Evolutionary conservation across 2,888 invertebrate species (phyloP), one percentile per base, ranked within the genome.

Genomic region (Melinaea menophilus): DNA sequence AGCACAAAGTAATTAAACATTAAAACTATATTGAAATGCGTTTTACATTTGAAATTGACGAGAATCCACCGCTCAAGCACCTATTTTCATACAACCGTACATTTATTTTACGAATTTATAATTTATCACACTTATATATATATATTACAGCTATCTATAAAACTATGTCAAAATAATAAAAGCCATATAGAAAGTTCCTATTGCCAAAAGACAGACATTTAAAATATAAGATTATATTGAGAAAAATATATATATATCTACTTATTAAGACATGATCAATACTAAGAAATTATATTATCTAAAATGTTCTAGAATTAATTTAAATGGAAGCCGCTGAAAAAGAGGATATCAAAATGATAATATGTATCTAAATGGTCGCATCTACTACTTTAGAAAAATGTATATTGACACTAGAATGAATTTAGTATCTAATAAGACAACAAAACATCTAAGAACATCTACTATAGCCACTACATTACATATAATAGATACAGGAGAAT

Each of bases 401-500:
- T 9, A 37, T 59, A 60, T 56, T 47, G 57, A 63, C 35, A 66
- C 64, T 69, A 70, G 61, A 56, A 64, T 64, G 59, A 79, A 70
- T 71, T 76, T 73, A 73, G 70, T 62, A 61, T 68, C 67, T 66
- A 67, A 65, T 63, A 72, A 77, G 78, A 61, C 78, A 63, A 60
- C 54, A 59, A 76, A 75, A 82, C 72, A 81, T 82, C 85, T 86
- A 90, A 75, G 57, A 76, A 82, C 69, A 81, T 76, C 85, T 85
- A 87, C 79, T 79, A 74, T 79, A 82, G 79, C 80, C 65, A 81
- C 88, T 88, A 89, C 82, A 68, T 80, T 86, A 88, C 85, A 83
- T 86, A 85, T 75, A 86, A 82, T 88, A 89, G 84, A 82, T 88
- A 90, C 81, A 89, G 87, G 86, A 89, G 88, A 86, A 87, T 88